Evolutionary conservation across 2,113 vertebrate species (phyloP).

Genomic region (Eublepharis macularius): DNA sequence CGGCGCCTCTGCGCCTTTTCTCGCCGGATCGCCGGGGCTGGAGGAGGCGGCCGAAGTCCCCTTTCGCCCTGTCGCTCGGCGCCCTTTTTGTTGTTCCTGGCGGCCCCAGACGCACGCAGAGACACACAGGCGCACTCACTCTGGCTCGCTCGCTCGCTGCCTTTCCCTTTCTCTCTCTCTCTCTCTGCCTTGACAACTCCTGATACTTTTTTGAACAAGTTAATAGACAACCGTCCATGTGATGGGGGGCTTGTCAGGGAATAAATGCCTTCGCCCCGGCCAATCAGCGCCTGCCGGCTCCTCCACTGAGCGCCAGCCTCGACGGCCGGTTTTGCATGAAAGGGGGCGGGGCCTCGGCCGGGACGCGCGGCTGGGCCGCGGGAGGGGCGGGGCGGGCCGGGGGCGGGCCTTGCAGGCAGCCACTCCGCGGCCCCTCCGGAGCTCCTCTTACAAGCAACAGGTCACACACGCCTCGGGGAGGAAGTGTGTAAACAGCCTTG

Average conservation of each 20-base stretch:
- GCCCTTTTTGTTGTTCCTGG: background rate
- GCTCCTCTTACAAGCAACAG: constrained; percentile 81
- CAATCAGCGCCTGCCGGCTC: constrained; percentile 91
- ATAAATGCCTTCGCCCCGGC: constrained; percentile 94
- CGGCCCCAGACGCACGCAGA: constrained; percentile 65
- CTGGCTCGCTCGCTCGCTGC: background rate
- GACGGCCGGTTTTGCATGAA: constrained; percentile 88
- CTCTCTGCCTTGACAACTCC: constrained; percentile 97
- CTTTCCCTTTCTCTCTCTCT: constrained; percentile 50
- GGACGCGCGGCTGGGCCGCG: constrained; percentile 54
- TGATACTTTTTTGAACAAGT: constrained; percentile 99
- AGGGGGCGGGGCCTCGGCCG: constrained; percentile 82
- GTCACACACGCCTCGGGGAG: constrained; percentile 79
- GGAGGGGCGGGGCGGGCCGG: constrained; percentile 49
- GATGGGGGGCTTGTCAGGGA: constrained; percentile 95
- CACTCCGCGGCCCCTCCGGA: constrained; percentile 80
- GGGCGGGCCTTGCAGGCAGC: constrained; percentile 74
- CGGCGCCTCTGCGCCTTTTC: constrained; percentile 62
- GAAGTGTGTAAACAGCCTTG: constrained; percentile 76
- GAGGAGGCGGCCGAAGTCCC: constrained; percentile 92
- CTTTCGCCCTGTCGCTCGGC: constrained; percentile 74
- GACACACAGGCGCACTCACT: background rate
- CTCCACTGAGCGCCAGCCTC: constrained; percentile 76
- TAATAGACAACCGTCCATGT: constrained; percentile 99
- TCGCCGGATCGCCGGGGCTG: constrained; percentile 75